phyloP scores from a whole-genome alignment of 1,140 invertebrate genomes.

The Neodiprion fabricii region DNA sequence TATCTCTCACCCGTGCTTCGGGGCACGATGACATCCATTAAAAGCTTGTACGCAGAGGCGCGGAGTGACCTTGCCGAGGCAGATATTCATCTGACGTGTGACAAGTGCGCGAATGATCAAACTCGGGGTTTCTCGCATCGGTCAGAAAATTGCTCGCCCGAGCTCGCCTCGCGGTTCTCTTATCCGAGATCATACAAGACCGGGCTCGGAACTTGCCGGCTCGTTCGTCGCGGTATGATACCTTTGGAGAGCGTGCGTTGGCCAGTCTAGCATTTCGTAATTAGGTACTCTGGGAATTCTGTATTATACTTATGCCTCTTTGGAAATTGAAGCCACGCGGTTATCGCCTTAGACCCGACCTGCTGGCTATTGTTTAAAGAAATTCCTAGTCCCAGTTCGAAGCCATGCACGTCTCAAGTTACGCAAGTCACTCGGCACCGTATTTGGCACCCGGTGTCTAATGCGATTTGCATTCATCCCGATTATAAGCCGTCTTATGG shows the following conservation, averaged over 20 bases:
- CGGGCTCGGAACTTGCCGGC: no score
- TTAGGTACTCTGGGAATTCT: neutral
- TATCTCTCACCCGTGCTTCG: neutral
- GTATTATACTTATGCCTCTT: neutral
- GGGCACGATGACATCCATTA: neutral
- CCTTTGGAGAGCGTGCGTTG: neutral
- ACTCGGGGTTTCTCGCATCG: no score
- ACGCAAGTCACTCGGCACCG: neutral
- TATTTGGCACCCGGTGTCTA: constrained; percentile 4
- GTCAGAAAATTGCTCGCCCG: no score
- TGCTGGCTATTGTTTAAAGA: constrained; percentile 1
- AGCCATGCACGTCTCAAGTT: neutral
- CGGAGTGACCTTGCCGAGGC: no score
- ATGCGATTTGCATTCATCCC: constrained; percentile 1
- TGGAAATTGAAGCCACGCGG: constrained; percentile 6
- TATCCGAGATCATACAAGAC: no score
- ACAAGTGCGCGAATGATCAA: no score
- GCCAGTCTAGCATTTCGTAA: neutral
- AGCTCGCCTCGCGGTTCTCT: no score
- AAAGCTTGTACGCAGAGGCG: neutral
- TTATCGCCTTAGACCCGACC: neutral
- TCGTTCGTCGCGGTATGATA: neutral
- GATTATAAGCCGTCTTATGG: no score
- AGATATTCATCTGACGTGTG: no score
- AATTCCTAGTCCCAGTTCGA: neutral